These are phyloP conservation scores for Nycticebus coucang DNA, from an alignment of 2,113 vertebrate species.

Conservation along the genomic window DNA sequence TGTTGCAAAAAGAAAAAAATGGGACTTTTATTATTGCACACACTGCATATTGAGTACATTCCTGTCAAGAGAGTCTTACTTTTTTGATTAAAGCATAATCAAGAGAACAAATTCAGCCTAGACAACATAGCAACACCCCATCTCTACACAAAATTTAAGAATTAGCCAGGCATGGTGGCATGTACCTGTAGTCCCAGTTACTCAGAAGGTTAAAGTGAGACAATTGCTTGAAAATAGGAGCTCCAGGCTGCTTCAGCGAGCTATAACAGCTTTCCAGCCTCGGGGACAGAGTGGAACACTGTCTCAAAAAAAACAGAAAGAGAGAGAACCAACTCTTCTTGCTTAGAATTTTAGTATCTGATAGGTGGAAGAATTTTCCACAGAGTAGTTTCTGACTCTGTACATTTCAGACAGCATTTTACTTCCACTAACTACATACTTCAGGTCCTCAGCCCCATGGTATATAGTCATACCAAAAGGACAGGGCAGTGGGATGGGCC, in stretches of 20 bases:
- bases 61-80: constrained; percentile 9
- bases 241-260: too few species aligned
- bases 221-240: too few species aligned
- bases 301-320: too few species aligned
- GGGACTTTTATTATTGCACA: not conserved
- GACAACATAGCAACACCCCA: too few species aligned
- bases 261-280: too few species aligned
- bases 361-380: constrained; percentile 27
- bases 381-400: not conserved
- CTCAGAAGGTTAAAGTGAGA: too few species aligned
- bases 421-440: not conserved
- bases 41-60: not conserved
- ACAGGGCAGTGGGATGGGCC: too few species aligned
- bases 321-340: constrained; percentile 15
- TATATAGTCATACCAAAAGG: not conserved
- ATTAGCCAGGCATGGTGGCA: too few species aligned
- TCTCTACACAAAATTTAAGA: too few species aligned
- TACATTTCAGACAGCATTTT: not conserved
- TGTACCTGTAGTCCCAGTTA: too few species aligned
- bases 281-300: too few species aligned
- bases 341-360: constrained; percentile 28
- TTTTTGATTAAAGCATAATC: constrained; percentile 30
- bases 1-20: not conserved
- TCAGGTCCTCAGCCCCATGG: not conserved
- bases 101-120: not conserved